phyloP scores from a whole-genome alignment of 2,797 vertebrate species.

The Alfaro cultratus region DNA sequence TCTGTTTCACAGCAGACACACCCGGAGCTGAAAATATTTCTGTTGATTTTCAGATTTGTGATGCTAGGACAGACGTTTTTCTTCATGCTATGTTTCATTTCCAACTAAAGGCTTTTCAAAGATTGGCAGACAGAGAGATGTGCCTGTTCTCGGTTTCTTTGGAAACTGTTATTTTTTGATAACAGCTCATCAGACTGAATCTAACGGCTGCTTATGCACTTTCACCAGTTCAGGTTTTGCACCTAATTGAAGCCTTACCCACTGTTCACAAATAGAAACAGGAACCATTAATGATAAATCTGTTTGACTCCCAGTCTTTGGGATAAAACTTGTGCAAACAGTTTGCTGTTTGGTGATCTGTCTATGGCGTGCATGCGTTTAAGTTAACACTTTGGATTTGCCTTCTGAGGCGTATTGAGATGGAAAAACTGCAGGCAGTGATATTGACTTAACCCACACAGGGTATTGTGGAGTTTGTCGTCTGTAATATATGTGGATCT shows the following conservation, averaged over 20 bases:
- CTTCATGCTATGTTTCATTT: neutral
- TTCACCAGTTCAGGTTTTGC: neutral
- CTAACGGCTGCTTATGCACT: neutral
- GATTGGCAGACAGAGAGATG: neutral
- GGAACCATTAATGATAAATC: conserved; percentile 6
- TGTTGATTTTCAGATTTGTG: neutral
- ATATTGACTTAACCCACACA: conserved; percentile 11
- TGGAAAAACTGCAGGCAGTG: conserved; percentile 1
- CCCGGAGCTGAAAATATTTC: neutral
- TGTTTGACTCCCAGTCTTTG: conserved; percentile 4
- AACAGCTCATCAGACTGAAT: neutral
- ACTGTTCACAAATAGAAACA: conserved; percentile 8
- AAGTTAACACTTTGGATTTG: conserved; percentile 4
- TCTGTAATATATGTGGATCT: conserved; percentile 20
- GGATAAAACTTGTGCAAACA: conserved; percentile 5
- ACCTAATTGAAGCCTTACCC: conserved; percentile 20
- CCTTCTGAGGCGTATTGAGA: neutral
- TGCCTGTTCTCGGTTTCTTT: too few species aligned
- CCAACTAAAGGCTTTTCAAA: neutral
- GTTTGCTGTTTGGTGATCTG: neutral
- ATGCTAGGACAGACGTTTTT: neutral
- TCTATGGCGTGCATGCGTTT: neutral
- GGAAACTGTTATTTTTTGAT: neutral
- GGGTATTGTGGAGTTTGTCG: conserved; percentile 35
- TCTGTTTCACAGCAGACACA: neutral